Base-by-base conservation (phyloP, 2,888 invertebrate species). In the Esperia sulphurella region DNA sequence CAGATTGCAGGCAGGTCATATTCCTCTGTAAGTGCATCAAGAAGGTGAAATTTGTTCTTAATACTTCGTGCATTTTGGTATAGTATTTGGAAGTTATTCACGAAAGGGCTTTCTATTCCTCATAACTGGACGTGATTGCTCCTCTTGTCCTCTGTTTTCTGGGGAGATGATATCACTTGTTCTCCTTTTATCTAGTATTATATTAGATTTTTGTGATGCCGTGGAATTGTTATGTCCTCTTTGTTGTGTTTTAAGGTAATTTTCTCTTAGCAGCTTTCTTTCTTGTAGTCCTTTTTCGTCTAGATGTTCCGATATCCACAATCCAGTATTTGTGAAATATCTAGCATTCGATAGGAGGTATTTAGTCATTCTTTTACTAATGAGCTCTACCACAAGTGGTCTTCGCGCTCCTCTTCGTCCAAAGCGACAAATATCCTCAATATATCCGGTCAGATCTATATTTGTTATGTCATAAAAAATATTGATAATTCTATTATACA, bases 1-100 rank as follows among this genome's bases (percentile, higher is more conserved):
- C 54, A 54, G 5, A 55, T 10, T n/a, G 48, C 46, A 9, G 51
- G 29, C 21, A 51, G 3, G 21, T 28, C 21, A 10, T 50, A 39
- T 10, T 58, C 44, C 0, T 56, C 43, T 7, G 54, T 14, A 14
- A 54, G 28, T 8, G 48, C 48, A 45, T 54, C 44, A n/a, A 44
- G 6, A 5, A 44, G 28, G 12, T 44, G 37, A 1, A 4, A 1
- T n/a, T 44, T 44, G 37, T 44, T 37, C 1, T 8, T 28, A 14
- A 43, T 1, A 14, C 43, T 43, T 9, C 33, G 31, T 14, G 31
- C 31, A 33, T 43, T 43, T n/a, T 41, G 41, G 12, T 29, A 41
- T 3, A 43, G 14, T 8, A 33, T 31, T 1, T 8, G 5, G 28
- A 14, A 31, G 12, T 33, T 33, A 29, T 40, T 40, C 6, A 9